phyloP scores from a whole-genome alignment of 2,113 vertebrate genomes.

The Peucedramus taeniatus region DNA sequence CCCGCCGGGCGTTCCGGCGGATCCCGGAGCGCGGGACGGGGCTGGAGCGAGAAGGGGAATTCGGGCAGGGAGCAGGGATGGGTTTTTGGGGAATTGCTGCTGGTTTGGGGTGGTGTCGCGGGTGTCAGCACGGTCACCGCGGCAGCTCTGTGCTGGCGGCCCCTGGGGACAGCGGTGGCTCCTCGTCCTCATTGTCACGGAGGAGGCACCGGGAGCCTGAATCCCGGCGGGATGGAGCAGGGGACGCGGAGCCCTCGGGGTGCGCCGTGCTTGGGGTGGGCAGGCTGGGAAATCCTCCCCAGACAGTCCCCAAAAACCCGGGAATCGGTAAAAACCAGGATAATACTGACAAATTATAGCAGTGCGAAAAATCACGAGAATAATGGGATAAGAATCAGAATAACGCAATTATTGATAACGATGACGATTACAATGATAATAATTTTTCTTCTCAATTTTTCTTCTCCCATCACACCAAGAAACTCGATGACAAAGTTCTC shows the following conservation, averaged over 20 bases:
- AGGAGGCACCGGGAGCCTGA: background rate
- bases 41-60: background rate
- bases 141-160: background rate
- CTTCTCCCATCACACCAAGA: background rate
- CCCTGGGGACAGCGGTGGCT: accelerated
- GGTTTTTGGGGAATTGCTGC: background rate
- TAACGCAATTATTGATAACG: no score
- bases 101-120: background rate
- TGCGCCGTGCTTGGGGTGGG: accelerated
- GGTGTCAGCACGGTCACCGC: background rate
- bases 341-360: background rate
- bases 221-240: accelerated
- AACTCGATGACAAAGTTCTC: accelerated
- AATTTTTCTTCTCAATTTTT: no score
- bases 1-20: background rate
- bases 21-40: accelerated
- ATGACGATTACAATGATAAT: accelerated
- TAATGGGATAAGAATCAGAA: background rate
- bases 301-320: accelerated
- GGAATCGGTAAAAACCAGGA: background rate
- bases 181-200: accelerated
- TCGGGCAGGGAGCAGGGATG: background rate
- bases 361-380: background rate
- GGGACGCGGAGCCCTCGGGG: no score
- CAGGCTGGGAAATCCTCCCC: background rate